A percentile compares a stretch with the other conserved stretches of the same genome.
phyloP scores from a whole-genome alignment of 2,888 invertebrate species.

The Metalampra italica region DNA sequence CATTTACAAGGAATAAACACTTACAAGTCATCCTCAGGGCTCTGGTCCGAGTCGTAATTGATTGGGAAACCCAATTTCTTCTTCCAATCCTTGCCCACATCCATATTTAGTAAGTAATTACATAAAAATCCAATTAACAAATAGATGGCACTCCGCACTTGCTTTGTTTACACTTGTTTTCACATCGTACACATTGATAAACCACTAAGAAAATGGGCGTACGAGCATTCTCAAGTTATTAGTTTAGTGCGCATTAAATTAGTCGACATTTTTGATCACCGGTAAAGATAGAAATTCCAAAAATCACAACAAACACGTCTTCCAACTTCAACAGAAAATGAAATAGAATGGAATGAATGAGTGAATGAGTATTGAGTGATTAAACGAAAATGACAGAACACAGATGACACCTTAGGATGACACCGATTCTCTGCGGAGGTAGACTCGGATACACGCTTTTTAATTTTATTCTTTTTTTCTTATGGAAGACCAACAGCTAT shows the following conservation, averaged over 20 bases:
- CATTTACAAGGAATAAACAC: constrained; percentile 23
- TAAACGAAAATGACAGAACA: neutral
- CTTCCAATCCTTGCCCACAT: constrained; percentile 69
- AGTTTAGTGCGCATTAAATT: neutral
- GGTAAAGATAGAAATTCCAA: neutral
- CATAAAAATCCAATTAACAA: constrained; percentile 21
- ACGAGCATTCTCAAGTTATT: neutral
- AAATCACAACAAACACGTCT: constrained; percentile 1
- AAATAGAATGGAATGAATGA: constrained; percentile 1
- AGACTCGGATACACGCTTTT: too few species aligned
- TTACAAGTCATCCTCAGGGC: constrained; percentile 72
- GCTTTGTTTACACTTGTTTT: neutral
- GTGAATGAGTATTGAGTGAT: neutral
- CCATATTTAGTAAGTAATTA: constrained; percentile 38
- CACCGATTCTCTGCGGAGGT: too few species aligned
- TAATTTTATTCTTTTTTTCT: too few species aligned
- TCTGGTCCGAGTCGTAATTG: constrained; percentile 68
- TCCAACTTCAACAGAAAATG: neutral
- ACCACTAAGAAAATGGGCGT: neutral
- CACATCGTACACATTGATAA: neutral
- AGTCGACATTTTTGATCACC: neutral
- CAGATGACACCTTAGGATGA: too few species aligned
- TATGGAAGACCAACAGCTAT: too few species aligned
- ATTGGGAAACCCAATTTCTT: constrained; percentile 68
- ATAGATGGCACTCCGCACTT: constrained; percentile 3